Evolutionary conservation across 2,797 vertebrate genomes (phyloP).

Genomic region (Scolopax rusticola): DNA sequence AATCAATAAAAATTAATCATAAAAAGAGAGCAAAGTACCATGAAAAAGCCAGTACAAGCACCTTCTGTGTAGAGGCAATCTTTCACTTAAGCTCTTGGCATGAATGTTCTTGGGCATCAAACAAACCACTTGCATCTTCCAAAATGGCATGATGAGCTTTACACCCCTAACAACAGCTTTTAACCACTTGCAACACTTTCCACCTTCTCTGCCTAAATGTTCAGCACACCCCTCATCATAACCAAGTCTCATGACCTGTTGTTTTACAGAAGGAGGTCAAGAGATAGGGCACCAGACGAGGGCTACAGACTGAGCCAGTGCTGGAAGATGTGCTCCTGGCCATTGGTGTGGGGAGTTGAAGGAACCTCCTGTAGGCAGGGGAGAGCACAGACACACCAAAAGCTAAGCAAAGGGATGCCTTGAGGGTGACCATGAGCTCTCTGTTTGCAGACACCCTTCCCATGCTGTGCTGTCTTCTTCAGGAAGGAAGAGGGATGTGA

Average conservation of each 20-base stretch:
- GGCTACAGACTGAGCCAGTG: neutral
- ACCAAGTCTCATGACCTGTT: neutral
- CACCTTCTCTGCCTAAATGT: neutral
- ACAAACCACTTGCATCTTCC: neutral
- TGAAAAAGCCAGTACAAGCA: slow-evolving; percentile 15
- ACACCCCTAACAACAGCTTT: neutral
- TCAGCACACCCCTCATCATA: neutral
- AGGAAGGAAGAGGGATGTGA: neutral
- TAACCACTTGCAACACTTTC: neutral
- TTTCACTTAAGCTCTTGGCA: neutral
- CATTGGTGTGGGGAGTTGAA: neutral
- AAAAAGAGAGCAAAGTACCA: slow-evolving; percentile 32
- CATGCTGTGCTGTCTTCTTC: neutral
- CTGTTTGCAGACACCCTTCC: neutral
- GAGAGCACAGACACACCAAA: neutral
- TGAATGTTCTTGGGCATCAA: neutral
- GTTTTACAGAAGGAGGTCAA: neutral
- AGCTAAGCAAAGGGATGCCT: neutral
- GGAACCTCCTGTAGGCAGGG: neutral
- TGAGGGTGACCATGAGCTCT: neutral
- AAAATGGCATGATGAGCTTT: neutral
- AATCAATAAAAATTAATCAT: slow-evolving; percentile 53
- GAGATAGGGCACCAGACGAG: neutral
- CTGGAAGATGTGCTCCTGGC: neutral
- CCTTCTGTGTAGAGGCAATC: neutral